Evolutionary conservation across 2,888 invertebrate genomes (phyloP), one percentile per base, ranked within the genome.

Genomic region (Leptothorax acervorum): DNA sequence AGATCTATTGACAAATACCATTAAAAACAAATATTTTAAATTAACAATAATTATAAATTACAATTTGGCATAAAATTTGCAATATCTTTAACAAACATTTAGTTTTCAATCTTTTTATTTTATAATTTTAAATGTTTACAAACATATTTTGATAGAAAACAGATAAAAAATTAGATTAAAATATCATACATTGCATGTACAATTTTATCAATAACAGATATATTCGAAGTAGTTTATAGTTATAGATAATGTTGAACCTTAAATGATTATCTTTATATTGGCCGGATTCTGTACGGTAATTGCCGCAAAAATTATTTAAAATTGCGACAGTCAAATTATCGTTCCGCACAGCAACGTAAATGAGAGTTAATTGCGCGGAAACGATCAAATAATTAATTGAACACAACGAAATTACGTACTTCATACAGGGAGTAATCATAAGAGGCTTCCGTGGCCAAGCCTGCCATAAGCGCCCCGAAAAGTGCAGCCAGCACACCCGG

Each of bases 401-500:
- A 45, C 53, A 1, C n/a, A 62, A 18, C 9, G 11, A 60, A 63
- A 18, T 78, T 87, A 85, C 89, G 84, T 91, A 94, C 95, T 92
- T 95, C 95, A 89, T 95, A 95, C 81, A 97, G 95, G 63, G 95
- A 95, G 12, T 94, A 91, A 84, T 96, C 96, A 94, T 99, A 99
- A 28, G 95, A 95, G 0, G 96, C 95, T 90, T 96, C 95, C 0
- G 96, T 96, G 0, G 98, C 98, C 48, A 97, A 90, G 0, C 96
- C 96, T 3, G 98, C 98, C 94, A 97, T 97, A 60, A 98, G 93
- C 0, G 97, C 96, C 0, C 98, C 97, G 55, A 97, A 96, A 78
- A 99, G 93, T 45, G 97, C 99, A 0, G 98, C 98, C 70, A 98
- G 95, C 2, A 99, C 95, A 1, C 98, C 99, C 0, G 99, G 99